Percentiles rank a stretch among this genome's conserved stretches.
Conservation (phyloP, 2,888 invertebrate genomes). For the Tipula vernalis region DNA sequence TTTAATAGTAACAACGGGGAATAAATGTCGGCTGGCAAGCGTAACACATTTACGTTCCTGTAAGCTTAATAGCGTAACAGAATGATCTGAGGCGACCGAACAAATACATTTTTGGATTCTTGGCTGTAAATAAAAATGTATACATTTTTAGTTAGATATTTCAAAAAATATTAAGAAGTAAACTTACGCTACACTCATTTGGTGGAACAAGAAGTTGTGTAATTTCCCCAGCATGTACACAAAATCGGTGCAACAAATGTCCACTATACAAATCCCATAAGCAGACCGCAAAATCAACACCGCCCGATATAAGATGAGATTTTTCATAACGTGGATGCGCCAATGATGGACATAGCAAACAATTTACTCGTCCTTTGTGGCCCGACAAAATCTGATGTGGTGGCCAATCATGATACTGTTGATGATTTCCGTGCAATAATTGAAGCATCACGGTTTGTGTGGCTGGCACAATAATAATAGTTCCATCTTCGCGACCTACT, state of each 20-base stretch:
- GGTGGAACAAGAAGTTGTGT: conserved; percentile 91
- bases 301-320: conserved; percentile 84
- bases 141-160: not conserved
- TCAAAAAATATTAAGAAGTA: not conserved
- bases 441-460: conserved; percentile 92
- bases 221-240: conserved; percentile 96
- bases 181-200: conserved; percentile 68
- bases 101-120: conserved; percentile 90
- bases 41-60: conserved; percentile 88
- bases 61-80: conserved; percentile 82
- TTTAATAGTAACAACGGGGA: conserved; percentile 90
- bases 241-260: conserved; percentile 81
- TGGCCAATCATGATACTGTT: conserved; percentile 64
- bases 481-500: conserved; percentile 89
- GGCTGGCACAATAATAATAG: conserved; percentile 90
- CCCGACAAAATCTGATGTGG: conserved; percentile 77
- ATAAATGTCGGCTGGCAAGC: conserved; percentile 75
- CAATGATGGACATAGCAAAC: conserved; percentile 87
- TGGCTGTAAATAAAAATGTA: conserved; percentile 44
- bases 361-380: conserved; percentile 89
- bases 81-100: conserved; percentile 95
- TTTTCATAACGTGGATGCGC: conserved; percentile 81
- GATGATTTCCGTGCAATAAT: conserved; percentile 75
- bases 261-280: conserved; percentile 92
- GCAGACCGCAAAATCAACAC: conserved; percentile 91